phyloP scores from a whole-genome alignment of 64 coral and sea anemone genomes.

The Hydrozoanthus tunicans region DNA sequence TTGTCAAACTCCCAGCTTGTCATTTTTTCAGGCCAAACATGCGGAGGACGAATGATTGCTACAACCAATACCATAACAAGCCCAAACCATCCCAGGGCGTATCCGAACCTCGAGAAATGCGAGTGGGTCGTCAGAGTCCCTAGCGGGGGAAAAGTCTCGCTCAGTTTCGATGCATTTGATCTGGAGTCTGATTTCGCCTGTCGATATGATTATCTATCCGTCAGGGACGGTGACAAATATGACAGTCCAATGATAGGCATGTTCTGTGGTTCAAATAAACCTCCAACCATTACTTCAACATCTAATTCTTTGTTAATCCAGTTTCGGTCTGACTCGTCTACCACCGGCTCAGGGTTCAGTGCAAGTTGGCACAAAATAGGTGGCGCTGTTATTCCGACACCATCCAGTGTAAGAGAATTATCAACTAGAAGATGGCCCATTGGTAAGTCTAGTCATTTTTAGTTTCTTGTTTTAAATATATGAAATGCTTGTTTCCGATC shows the following conservation, averaged over 20 bases:
- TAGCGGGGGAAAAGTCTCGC: slow-evolving; percentile 5
- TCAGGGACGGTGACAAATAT: slow-evolving; percentile 24
- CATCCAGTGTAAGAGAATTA: not conserved
- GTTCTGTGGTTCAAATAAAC: slow-evolving; percentile 16
- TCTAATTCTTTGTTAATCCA: slow-evolving; percentile 7
- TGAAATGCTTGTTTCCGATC: not conserved
- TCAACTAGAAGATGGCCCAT: not conserved
- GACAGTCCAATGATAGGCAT: not conserved
- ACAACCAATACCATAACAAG: slow-evolving; percentile 3
- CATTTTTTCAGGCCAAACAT: not conserved
- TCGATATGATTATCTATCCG: slow-evolving; percentile 11
- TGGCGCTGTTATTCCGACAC: not conserved
- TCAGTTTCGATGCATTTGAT: slow-evolving; percentile 18
- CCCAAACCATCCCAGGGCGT: slow-evolving; percentile 40
- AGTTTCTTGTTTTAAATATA: not conserved
- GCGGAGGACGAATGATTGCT: slow-evolving; percentile 29
- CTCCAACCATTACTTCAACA: slow-evolving; percentile 32
- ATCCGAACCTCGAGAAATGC: slow-evolving; percentile 21
- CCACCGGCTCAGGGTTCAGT: not conserved
- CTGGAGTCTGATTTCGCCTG: slow-evolving; percentile 42
- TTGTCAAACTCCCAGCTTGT: no score
- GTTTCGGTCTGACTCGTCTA: slow-evolving; percentile 39
- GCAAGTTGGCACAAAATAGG: slow-evolving; percentile 14
- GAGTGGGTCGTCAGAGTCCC: slow-evolving; percentile 33
- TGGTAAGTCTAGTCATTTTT: not conserved